Conservation (phyloP, 2,888 invertebrate species). For the Vanessa cardui region DNA sequence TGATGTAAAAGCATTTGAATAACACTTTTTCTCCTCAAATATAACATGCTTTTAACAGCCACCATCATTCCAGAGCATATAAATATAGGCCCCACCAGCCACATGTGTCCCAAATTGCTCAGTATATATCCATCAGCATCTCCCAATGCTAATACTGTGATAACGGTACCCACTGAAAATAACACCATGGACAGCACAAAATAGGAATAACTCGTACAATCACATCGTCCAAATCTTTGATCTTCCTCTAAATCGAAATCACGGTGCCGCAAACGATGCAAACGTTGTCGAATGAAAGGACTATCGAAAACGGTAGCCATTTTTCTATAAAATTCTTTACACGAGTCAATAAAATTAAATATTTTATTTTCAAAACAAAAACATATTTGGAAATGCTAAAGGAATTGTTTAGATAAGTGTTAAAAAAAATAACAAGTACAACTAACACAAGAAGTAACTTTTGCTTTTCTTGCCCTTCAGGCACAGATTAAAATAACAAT, state of each 20-base stretch:
- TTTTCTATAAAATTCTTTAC: constrained; percentile 52
- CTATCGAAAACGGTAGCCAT: constrained; percentile 86
- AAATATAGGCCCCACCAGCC: constrained; percentile 86
- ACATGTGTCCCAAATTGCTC: constrained; percentile 85
- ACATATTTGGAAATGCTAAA: constrained; percentile 34
- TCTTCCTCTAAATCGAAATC: constrained; percentile 84
- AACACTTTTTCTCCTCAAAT: constrained; percentile 85
- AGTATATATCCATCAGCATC: constrained; percentile 84
- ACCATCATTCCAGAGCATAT: constrained; percentile 87
- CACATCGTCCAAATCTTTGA: constrained; percentile 84
- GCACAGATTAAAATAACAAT: constrained; percentile 30
- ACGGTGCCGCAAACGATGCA: constrained; percentile 82
- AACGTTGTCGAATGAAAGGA: constrained; percentile 83
- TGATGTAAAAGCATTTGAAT: constrained; percentile 86
- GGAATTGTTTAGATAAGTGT: constrained; percentile 39
- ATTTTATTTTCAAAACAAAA: constrained; percentile 40
- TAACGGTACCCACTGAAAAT: constrained; percentile 85
- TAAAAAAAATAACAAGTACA: constrained; percentile 43
- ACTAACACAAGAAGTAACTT: constrained; percentile 36
- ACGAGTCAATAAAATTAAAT: constrained; percentile 46
- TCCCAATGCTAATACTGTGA: constrained; percentile 85
- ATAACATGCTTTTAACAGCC: constrained; percentile 86
- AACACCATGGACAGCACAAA: constrained; percentile 84
- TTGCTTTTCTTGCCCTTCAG: constrained; percentile 27
- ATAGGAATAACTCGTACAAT: constrained; percentile 86